These are phyloP conservation scores for Myathropa florea DNA, from an alignment of 2,888 invertebrate genomes.

Conservation along the genomic window DNA sequence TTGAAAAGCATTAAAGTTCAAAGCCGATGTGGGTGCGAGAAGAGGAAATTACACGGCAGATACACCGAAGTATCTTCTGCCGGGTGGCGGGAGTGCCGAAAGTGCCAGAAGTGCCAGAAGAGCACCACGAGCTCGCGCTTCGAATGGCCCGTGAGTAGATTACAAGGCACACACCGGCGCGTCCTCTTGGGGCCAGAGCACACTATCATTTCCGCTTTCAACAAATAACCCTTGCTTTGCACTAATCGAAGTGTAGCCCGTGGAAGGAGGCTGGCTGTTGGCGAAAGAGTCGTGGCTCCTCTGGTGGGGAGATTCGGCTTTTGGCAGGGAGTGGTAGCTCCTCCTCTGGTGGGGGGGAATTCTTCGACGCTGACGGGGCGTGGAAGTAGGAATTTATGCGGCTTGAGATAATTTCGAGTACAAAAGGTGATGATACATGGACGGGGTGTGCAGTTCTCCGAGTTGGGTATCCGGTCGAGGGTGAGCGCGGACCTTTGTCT, in stretches of 20 bases:
- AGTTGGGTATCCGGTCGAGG: neutral
- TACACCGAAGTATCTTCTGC: neutral
- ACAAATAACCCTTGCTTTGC: neutral
- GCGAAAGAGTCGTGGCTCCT: too few relatives aligned
- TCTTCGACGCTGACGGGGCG: neutral
- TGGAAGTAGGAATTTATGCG: neutral
- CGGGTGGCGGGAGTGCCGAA: neutral
- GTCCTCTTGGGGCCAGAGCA: neutral
- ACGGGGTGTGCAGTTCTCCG: neutral
- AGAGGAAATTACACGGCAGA: constrained; percentile 30
- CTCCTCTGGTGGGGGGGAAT: neutral
- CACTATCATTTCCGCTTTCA: neutral
- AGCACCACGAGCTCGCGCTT: neutral
- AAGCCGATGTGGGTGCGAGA: neutral
- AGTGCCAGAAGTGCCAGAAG: neutral
- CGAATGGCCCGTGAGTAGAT: neutral
- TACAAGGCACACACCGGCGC: neutral
- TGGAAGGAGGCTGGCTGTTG: neutral
- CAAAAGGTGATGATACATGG: neutral
- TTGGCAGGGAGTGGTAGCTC: too few relatives aligned
- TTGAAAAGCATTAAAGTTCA: constrained; percentile 33
- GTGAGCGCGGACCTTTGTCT: too few relatives aligned
- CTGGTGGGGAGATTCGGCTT: too few relatives aligned
- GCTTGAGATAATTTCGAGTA: neutral
- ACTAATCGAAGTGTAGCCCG: neutral